Evolutionary conservation across 2,113 vertebrate genomes (phyloP), one percentile per base, ranked within the genome.

Genomic region (Tragelaphus scriptus): DNA sequence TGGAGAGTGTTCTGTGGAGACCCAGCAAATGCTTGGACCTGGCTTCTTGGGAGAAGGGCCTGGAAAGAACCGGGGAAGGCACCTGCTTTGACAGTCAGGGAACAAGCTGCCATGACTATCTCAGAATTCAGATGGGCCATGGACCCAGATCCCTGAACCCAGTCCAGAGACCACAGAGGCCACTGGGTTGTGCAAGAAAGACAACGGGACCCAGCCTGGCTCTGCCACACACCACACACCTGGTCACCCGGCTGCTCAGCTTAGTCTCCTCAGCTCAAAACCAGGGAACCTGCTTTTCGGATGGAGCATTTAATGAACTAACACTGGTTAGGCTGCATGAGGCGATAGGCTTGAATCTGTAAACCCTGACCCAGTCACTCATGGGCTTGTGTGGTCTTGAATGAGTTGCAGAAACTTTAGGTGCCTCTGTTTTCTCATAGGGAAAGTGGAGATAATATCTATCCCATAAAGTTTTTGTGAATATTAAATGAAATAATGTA

Each of bases 361-460:
- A 19, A 75, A 77, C 75, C 49, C 59, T n/a, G 23, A 79, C 88
- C 94, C 44, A 19, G 49, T 19, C 44, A 21, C 90, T 92, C 92
- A 56, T 4, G 19, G 17, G 36, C n/a, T 47, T 47, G 11, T 7
- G 11, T 13, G 55, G 40, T 28, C n/a, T 59, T 71, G 80, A 71
- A 87, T 25, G 63, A 90, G 16, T 80, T 51, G 53, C 2, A 7
- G 7, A 51, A 93, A 49, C 30, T 85, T 85, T 21, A 90, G n/a
- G 36, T 61, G 51, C 71, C 93, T 97, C 56, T 1, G 5, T 85
- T 85, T 97, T 84, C 92, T 91, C 36, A 82, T 28, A 71, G 82
- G 13, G 53, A 32, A 91, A 91, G 40, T 49, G 59, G 84, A 86
- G 44, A 82, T 56, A 19, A 97, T 28, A 61, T 28, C 25, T 32